Evolutionary conservation across 2,113 vertebrate species (phyloP).

Genomic region (Pseudolaguvia tuberculata): DNA sequence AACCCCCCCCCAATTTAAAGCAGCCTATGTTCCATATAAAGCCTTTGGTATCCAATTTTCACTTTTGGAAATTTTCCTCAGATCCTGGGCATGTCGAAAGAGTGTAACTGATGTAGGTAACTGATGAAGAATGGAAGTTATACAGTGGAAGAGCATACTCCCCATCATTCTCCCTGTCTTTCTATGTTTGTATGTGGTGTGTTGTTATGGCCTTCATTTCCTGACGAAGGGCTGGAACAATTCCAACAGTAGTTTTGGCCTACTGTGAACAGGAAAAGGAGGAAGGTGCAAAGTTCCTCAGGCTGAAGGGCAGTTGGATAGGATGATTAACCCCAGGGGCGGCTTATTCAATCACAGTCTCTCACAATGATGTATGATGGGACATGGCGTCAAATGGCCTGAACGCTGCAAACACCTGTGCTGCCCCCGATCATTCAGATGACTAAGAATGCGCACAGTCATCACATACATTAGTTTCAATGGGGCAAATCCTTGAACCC

Average conservation of each 20-base stretch:
- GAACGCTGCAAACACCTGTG: constrained; percentile 10
- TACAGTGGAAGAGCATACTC: not conserved
- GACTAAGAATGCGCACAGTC: constrained; percentile 28
- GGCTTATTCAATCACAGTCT: constrained; percentile 56
- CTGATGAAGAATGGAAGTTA: constrained; percentile 18
- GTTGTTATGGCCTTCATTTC: not conserved
- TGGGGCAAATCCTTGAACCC: constrained; percentile 58
- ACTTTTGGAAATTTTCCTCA: too few relatives aligned
- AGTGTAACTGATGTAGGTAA: constrained; percentile 21
- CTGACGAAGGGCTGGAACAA: constrained; percentile 21
- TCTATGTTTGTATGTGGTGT: not conserved
- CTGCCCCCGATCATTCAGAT: constrained; percentile 49
- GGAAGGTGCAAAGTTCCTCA: constrained; percentile 15
- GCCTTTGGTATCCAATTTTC: too few relatives aligned
- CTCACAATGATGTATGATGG: constrained; percentile 38
- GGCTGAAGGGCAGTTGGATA: constrained; percentile 27
- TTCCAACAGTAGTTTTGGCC: constrained; percentile 11
- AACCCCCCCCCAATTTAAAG: constrained; percentile 12
- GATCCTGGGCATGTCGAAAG: constrained; percentile 26
- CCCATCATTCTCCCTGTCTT: not conserved
- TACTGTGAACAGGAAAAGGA: constrained; percentile 1
- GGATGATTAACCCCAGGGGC: constrained; percentile 46
- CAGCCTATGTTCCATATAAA: not conserved
- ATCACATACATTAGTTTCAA: constrained; percentile 48
- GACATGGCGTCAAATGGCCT: constrained; percentile 31